Base-by-base conservation (phyloP, 2,888 invertebrate genomes). In the Drosophila atroscutellata region DNA sequence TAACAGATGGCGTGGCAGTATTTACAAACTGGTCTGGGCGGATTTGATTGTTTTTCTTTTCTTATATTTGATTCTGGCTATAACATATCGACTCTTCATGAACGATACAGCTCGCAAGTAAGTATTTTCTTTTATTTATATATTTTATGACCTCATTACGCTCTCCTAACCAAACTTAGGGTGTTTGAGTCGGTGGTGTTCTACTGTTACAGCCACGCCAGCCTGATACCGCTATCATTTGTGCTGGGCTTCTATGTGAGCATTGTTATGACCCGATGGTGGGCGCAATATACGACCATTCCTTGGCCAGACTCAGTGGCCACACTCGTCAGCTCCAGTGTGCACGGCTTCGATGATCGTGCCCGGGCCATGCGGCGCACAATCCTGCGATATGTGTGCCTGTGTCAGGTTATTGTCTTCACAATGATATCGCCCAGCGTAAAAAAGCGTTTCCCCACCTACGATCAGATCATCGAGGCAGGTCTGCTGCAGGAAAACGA, bases 191-290 rank as follows among this genome's bases (percentile, higher is more conserved):
- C 94, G 59, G 93, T 98, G 47, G 96, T 96, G 1, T 94, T 94
- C 75, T 98, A 98, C 92, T 98, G 98, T 93, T 95, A 95, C 86
- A 95, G 95, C 77, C 97, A 97, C 93, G 96, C 95, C 72, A 96
- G 95, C 92, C 94, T 97, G 66, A 98, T 98, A 86, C 98, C 98
- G 3, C 92, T 98, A 78, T 97, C 98, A 4, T 98, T 98, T 93
- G 98, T 98, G 64, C 94, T 98, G 85, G 98, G 98, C 80, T 98
- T 98, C 94, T 98, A 97, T 93, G 98, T 98, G 59, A 95, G 96
- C 7, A 95, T 98, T 78, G 97, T 98, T 39, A 97, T 98, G 95
- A 96, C 95, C 59, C 95, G 98, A 83, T 98, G 98, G 98, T 97
- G 97, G 97, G 95, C 94, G 88, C 97, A 97, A 91, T 97, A 97